Conservation (phyloP, 2,797 vertebrate genomes). For the Enteromius afrohamiltoni region DNA sequence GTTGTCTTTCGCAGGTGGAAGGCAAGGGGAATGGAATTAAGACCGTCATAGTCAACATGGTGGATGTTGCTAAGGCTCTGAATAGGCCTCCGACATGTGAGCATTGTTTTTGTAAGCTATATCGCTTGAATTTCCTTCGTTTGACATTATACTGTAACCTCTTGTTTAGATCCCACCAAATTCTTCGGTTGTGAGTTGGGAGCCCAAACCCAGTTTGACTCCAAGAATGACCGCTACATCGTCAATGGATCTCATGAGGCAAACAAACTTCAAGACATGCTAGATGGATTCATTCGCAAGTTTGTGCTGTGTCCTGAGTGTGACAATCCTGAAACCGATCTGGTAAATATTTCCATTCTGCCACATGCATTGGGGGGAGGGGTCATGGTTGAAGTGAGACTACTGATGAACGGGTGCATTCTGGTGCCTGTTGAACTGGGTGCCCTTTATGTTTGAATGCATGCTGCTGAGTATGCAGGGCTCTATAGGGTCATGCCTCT, state of each 20-base stretch:
- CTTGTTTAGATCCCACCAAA: slow-evolving; percentile 95
- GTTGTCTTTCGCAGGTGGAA: slow-evolving; percentile 84
- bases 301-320: slow-evolving; percentile 99
- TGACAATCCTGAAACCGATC: slow-evolving; percentile 99
- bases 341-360: slow-evolving; percentile 79
- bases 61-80: slow-evolving; percentile 99
- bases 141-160: not conserved
- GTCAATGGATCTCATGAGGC: slow-evolving; percentile 99
- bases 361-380: not conserved
- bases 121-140: not conserved
- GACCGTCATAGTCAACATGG: slow-evolving; percentile 99
- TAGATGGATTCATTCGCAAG: slow-evolving; percentile 99
- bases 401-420: not conserved
- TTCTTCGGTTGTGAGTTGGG: slow-evolving; percentile 99
- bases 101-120: slow-evolving; percentile 64
- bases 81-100: slow-evolving; percentile 99
- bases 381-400: not conserved
- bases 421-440: slow-evolving; percentile 31
- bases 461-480: slow-evolving; percentile 53
- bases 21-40: slow-evolving; percentile 99
- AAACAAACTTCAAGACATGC: slow-evolving; percentile 99
- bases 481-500: slow-evolving; percentile 22
- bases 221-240: slow-evolving; percentile 99
- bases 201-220: slow-evolving; percentile 99
- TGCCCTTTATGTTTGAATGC: slow-evolving; percentile 33